These are phyloP conservation scores for Psittacula derbiana DNA, from an alignment of 2,797 vertebrate genomes.

Conservation along the genomic window DNA sequence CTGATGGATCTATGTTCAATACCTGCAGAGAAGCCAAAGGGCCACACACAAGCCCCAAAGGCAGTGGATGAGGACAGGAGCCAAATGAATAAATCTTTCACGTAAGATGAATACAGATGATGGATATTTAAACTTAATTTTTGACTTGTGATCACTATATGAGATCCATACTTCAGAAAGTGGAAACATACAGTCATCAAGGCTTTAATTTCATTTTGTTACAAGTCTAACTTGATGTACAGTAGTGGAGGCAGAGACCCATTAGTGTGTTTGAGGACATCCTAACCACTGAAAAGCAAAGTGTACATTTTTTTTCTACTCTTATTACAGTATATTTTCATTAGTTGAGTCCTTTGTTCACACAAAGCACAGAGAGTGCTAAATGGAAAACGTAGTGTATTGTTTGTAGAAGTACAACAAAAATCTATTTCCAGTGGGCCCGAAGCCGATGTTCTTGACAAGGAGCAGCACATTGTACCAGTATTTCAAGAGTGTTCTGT, in stretches of 20 bases:
- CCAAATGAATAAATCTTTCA: neutral
- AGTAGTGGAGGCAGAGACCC: neutral
- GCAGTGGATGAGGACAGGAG: neutral
- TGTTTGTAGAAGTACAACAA: slow-evolving; percentile 62
- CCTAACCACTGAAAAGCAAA: neutral
- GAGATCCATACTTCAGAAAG: neutral
- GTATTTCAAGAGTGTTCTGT: neutral
- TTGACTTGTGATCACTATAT: neutral
- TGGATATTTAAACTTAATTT: neutral
- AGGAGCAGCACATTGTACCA: neutral
- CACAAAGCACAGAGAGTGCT: slow-evolving; percentile 41
- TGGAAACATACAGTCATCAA: neutral
- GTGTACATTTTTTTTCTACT: neutral
- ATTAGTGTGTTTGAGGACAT: neutral
- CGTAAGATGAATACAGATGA: neutral
- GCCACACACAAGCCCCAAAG: neutral
- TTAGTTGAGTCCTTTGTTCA: slow-evolving; percentile 38
- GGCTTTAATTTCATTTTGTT: neutral
- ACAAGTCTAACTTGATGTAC: neutral
- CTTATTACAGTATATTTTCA: slow-evolving; percentile 39
- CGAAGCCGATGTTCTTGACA: neutral
- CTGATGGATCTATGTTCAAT: neutral
- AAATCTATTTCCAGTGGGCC: slow-evolving; percentile 46
- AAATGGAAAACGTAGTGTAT: slow-evolving; percentile 29
- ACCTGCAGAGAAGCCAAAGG: neutral